Evolutionary conservation across 2,113 vertebrate species (phyloP).

Genomic region (Corydoras sp.): DNA sequence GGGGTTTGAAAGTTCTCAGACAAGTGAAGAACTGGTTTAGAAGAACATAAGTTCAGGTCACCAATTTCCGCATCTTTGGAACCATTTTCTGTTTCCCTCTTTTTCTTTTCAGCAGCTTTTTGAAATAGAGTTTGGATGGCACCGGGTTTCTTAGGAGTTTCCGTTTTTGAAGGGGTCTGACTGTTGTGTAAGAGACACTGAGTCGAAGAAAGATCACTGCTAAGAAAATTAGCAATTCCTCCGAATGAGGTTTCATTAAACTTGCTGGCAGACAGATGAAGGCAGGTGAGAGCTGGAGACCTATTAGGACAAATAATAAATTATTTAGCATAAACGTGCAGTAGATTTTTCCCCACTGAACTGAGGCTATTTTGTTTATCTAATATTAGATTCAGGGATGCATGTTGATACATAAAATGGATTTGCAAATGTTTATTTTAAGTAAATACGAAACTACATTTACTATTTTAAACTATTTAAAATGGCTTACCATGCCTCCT

Average conservation of each 20-base stretch:
- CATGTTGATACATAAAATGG: no score
- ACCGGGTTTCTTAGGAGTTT: constrained; percentile 45
- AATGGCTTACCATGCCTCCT: constrained; percentile 77
- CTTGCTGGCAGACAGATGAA: constrained; percentile 81
- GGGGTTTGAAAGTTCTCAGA: constrained; percentile 8
- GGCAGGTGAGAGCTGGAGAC: constrained; percentile 79
- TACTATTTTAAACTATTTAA: no score
- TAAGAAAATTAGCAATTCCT: constrained; percentile 78
- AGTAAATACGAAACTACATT: no score
- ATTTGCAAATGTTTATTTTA: no score
- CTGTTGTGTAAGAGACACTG: constrained; percentile 46
- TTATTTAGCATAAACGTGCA: not conserved
- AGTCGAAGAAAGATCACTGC: constrained; percentile 53
- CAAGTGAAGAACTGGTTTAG: not conserved
- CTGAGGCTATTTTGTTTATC: no score
- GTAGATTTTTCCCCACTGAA: no score
- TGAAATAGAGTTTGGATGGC: constrained; percentile 80
- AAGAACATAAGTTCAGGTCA: not conserved
- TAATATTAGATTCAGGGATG: no score
- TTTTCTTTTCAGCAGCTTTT: constrained; percentile 70
- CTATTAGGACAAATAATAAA: constrained; percentile 52
- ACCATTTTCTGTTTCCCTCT: constrained; percentile 17
- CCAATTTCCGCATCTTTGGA: not conserved
- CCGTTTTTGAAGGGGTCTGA: constrained; percentile 40
- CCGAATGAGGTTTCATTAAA: constrained; percentile 66